A percentile compares a stretch with the other conserved stretches of the same genome.
Evolutionary conservation across 2,888 invertebrate species (phyloP).

Genomic region (Dendrolimus pini): DNA sequence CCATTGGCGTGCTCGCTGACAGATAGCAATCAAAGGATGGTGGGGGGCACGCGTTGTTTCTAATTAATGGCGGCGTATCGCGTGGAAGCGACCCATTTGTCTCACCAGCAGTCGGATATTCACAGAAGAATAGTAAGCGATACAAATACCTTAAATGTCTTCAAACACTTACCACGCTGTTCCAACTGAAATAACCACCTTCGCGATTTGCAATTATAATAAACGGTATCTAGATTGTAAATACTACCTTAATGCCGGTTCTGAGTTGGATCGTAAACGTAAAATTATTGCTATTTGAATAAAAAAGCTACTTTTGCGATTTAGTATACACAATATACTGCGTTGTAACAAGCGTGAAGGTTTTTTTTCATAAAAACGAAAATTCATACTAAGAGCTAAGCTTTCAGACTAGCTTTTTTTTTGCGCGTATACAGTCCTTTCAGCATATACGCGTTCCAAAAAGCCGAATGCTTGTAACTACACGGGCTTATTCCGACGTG

Average conservation of each 20-base stretch:
- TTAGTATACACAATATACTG: too few species aligned
- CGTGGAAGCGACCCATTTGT: slow-evolving; percentile 65
- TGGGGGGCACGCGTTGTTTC: slow-evolving; percentile 49
- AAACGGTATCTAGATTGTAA: slow-evolving; percentile 49
- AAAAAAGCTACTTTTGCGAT: too few species aligned
- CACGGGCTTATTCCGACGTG: too few species aligned
- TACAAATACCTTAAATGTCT: slow-evolving; percentile 67
- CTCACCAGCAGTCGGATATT: slow-evolving; percentile 58
- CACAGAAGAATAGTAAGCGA: slow-evolving; percentile 70
- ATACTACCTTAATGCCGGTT: slow-evolving; percentile 34
- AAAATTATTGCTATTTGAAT: too few species aligned
- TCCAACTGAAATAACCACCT: slow-evolving; percentile 39
- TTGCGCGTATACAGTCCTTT: too few species aligned
- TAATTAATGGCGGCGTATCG: slow-evolving; percentile 66
- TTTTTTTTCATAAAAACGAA: too few species aligned
- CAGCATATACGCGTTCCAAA: too few species aligned
- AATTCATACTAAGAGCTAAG: too few species aligned
- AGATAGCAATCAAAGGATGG: slow-evolving; percentile 53
- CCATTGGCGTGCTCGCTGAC: slow-evolving; percentile 61
- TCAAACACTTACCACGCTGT: slow-evolving; percentile 54
- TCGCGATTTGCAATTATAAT: slow-evolving; percentile 56
- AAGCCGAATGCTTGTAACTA: too few species aligned
- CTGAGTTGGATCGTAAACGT: slow-evolving; percentile 2
- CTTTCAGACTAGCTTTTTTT: too few species aligned
- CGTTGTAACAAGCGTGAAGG: too few species aligned